Evolutionary conservation across 2,797 vertebrate genomes (phyloP).

Genomic region (Tinamus major): DNA sequence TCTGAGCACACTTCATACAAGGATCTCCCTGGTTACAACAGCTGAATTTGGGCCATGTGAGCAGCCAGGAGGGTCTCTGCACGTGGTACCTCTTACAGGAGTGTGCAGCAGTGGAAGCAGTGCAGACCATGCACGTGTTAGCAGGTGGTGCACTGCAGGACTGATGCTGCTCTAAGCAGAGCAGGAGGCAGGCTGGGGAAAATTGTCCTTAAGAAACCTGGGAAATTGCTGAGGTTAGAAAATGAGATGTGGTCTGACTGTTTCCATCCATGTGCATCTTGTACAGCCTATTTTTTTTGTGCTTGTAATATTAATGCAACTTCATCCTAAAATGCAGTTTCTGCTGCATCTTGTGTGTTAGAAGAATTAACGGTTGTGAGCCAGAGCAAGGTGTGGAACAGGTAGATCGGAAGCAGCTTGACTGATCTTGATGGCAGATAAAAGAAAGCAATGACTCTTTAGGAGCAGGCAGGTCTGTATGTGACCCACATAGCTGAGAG

Average conservation of each 20-base stretch:
- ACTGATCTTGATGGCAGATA: background rate
- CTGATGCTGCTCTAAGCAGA: background rate
- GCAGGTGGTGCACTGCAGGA: fast-evolving
- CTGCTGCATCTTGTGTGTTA: background rate
- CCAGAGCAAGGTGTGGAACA: background rate
- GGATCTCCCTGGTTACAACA: background rate
- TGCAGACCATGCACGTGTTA: fast-evolving
- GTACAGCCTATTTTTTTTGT: background rate
- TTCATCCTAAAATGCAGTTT: background rate
- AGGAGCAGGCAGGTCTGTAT: background rate
- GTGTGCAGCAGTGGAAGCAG: background rate
- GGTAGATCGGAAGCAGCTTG: background rate
- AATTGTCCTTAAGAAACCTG: background rate
- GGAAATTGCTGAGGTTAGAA: background rate
- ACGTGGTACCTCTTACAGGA: background rate
- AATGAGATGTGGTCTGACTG: background rate
- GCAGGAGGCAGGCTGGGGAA: background rate
- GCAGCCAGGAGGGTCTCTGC: background rate
- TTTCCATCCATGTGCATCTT: background rate
- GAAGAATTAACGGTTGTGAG: background rate
- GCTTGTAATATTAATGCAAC: background rate
- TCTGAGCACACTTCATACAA: background rate
- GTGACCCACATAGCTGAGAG: constrained; percentile 35
- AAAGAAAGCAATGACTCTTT: constrained; percentile 3
- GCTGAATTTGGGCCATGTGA: background rate